These are phyloP conservation scores for Eudyptes chrysolophus DNA, from an alignment of 2,113 vertebrate genomes.

Conservation along the genomic window DNA sequence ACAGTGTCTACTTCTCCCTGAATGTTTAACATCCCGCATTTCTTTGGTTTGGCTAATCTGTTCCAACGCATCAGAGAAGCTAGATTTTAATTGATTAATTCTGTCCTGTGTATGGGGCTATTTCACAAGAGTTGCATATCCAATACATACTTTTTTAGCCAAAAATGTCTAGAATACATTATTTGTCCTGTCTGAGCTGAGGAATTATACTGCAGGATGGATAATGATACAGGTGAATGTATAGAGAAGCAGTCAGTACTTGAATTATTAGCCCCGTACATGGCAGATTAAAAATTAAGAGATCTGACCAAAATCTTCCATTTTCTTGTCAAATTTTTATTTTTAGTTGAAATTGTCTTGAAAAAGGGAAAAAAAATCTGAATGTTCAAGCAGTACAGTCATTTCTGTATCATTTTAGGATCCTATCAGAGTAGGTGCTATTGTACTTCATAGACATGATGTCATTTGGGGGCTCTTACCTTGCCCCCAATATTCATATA, in stretches of 20 bases:
- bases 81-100: slow-evolving; percentile 1
- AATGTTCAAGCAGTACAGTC: background rate
- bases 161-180: background rate
- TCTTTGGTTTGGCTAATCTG: background rate
- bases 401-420: background rate
- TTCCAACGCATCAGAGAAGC: background rate
- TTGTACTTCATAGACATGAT: background rate
- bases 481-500: background rate
- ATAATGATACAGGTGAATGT: background rate
- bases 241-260: background rate
- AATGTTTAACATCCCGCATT: background rate
- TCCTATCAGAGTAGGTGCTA: background rate
- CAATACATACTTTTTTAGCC: background rate
- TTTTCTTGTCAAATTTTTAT: background rate
- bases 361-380: background rate
- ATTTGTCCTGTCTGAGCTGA: background rate
- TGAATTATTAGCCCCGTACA: background rate
- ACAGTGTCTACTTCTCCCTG: background rate
- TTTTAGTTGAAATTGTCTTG: background rate
- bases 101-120: background rate
- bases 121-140: background rate
- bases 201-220: background rate
- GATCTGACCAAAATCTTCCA: background rate
- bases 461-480: background rate
- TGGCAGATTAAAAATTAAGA: background rate